phyloP scores from a whole-genome alignment of 2,888 invertebrate genomes.

The Steromphala cineraria region DNA sequence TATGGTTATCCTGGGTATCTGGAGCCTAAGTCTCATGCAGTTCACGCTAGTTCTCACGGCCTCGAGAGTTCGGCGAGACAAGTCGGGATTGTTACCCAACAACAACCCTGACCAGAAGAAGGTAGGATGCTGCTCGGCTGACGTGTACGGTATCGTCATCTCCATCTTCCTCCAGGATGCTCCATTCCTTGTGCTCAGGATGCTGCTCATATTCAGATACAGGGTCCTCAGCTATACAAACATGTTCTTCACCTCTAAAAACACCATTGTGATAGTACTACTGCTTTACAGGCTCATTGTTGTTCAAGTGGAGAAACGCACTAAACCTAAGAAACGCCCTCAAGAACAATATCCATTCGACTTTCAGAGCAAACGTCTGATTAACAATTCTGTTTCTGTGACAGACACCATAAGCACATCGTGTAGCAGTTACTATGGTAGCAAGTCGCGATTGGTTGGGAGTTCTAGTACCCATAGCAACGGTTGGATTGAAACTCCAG shows the following conservation, averaged over 20 bases:
- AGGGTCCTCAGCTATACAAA: slow-evolving; percentile 95
- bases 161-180: slow-evolving; percentile 90
- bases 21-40: slow-evolving; percentile 94
- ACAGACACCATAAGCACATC: slow-evolving; percentile 23
- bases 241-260: slow-evolving; percentile 96
- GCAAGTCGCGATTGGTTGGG: slow-evolving; percentile 26
- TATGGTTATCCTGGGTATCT: slow-evolving; percentile 89
- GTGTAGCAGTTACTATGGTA: slow-evolving; percentile 23
- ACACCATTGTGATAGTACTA: slow-evolving; percentile 89
- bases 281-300: slow-evolving; percentile 86
- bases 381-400: slow-evolving; percentile 15
- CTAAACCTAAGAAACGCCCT: background rate
- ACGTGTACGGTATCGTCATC: slow-evolving; percentile 88
- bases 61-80: slow-evolving; percentile 77
- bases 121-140: slow-evolving; percentile 85
- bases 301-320: slow-evolving; percentile 51
- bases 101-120: slow-evolving; percentile 5
- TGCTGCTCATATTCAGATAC: slow-evolving; percentile 89
- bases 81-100: slow-evolving; percentile 52
- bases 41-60: slow-evolving; percentile 95
- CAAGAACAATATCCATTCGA: slow-evolving; percentile 3
- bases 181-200: slow-evolving; percentile 89
- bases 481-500: slow-evolving; percentile 6
- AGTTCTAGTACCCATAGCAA: slow-evolving; percentile 31
- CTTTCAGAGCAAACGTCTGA: background rate